Conservation (phyloP, 2,888 invertebrate species). For the Acanthosoma haemorrhoidale region DNA sequence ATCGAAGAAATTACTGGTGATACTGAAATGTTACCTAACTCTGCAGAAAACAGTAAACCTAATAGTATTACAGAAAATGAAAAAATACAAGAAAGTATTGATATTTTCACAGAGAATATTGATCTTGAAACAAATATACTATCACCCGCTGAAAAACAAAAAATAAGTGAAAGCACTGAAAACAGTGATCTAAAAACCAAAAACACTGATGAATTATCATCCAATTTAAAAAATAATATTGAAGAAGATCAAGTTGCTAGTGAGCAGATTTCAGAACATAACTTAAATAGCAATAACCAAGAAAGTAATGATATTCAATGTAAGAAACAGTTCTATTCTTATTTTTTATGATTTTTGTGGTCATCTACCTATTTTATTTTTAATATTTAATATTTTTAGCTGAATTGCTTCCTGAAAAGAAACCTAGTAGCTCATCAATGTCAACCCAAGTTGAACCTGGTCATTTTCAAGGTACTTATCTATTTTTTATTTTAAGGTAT, state of each 20-base stretch:
- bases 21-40: neutral
- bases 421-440: conserved; percentile 72
- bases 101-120: conserved; percentile 16
- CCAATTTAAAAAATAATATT: neutral
- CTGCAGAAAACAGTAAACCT: neutral
- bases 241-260: neutral
- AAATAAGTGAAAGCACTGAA: conserved; percentile 30
- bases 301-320: conserved; percentile 15
- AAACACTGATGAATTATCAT: neutral
- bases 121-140: neutral
- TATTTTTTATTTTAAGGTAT: too few species aligned
- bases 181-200: neutral
- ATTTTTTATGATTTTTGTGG: neutral
- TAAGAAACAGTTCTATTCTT: neutral
- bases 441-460: conserved; percentile 79
- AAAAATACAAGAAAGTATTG: neutral
- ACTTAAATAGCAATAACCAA: neutral
- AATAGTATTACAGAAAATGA: neutral
- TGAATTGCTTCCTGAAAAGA: conserved; percentile 51
- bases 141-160: conserved; percentile 9
- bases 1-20: neutral
- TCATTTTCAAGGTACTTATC: conserved; percentile 63
- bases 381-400: neutral
- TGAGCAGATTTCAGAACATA: neutral
- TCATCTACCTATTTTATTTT: neutral